These are phyloP conservation scores for Alloplasta piceator DNA, from an alignment of 2,888 invertebrate species.

Conservation along the genomic window DNA sequence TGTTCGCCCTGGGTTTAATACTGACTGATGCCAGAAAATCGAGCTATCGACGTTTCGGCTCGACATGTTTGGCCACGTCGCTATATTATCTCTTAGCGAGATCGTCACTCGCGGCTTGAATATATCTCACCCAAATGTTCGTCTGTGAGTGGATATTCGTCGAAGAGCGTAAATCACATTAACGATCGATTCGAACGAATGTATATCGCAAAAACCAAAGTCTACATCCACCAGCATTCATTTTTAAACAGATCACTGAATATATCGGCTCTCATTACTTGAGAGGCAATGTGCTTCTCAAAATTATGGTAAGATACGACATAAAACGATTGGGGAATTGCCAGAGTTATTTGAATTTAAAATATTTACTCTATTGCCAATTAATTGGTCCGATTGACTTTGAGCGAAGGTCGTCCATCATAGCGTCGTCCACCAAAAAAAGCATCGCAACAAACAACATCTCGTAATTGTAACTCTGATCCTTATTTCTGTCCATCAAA, in stretches of 20 bases:
- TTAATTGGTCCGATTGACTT: too few relatives aligned
- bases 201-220: conserved; percentile 39
- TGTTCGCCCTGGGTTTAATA: conserved; percentile 50
- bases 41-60: conserved; percentile 30
- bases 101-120: conserved; percentile 17
- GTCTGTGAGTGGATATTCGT: conserved; percentile 31
- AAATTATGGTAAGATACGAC: background rate
- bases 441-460: too few relatives aligned
- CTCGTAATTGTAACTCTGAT: too few relatives aligned
- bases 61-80: conserved; percentile 38
- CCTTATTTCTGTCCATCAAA: too few relatives aligned
- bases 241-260: background rate
- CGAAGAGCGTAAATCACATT: conserved; percentile 34
- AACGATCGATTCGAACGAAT: conserved; percentile 33
- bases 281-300: background rate
- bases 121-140: conserved; percentile 21
- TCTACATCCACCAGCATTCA: conserved; percentile 16
- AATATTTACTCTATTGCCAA: too few relatives aligned
- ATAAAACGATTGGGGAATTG: background rate
- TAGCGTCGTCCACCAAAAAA: too few relatives aligned
- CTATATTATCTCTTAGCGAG: conserved; percentile 28
- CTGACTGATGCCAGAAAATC: conserved; percentile 59
- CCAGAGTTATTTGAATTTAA: background rate
- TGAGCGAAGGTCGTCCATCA: too few relatives aligned
- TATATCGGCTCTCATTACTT: too few relatives aligned